Evolutionary conservation across 2,113 vertebrate species (phyloP).

Genomic region (Oophaga pumilio): DNA sequence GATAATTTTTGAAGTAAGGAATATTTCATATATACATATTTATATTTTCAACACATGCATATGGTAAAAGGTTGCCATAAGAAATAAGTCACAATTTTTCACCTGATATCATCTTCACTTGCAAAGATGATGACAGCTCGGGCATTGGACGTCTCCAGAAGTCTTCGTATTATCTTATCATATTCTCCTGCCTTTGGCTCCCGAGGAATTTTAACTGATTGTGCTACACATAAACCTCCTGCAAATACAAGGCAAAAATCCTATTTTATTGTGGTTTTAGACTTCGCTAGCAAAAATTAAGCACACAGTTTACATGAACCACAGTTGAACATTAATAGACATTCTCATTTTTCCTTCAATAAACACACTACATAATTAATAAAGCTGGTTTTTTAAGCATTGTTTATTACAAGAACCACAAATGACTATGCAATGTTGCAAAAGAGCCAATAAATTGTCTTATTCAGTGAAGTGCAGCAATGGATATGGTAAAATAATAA

Average conservation of each 20-base stretch:
- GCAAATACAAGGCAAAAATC: slow-evolving; percentile 55
- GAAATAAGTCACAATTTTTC: slow-evolving; percentile 42
- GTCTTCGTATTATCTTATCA: slow-evolving; percentile 89
- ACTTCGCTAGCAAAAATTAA: background rate
- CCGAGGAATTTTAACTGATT: slow-evolving; percentile 92
- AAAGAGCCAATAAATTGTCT: background rate
- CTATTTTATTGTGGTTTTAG: background rate
- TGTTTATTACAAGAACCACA: background rate
- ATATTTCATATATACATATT: background rate
- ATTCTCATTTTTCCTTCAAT: background rate
- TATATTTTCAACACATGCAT: background rate
- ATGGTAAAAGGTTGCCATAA: background rate
- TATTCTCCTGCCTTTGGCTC: slow-evolving; percentile 88
- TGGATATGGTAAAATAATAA: background rate
- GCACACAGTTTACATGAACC: slow-evolving; percentile 2
- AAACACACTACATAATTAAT: background rate
- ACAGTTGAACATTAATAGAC: background rate
- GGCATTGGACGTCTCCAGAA: slow-evolving; percentile 90
- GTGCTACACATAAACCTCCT: slow-evolving; percentile 91
- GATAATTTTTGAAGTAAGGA: background rate
- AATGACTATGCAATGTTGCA: background rate
- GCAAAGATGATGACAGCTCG: slow-evolving; percentile 90
- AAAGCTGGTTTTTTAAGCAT: background rate
- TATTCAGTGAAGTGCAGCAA: background rate
- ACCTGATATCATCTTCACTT: slow-evolving; percentile 95